Percentiles rank a stretch among this genome's conserved stretches.
These are phyloP conservation scores for Pseudorasbora parva DNA, from an alignment of 2,113 vertebrate genomes.

Conservation along the genomic window DNA sequence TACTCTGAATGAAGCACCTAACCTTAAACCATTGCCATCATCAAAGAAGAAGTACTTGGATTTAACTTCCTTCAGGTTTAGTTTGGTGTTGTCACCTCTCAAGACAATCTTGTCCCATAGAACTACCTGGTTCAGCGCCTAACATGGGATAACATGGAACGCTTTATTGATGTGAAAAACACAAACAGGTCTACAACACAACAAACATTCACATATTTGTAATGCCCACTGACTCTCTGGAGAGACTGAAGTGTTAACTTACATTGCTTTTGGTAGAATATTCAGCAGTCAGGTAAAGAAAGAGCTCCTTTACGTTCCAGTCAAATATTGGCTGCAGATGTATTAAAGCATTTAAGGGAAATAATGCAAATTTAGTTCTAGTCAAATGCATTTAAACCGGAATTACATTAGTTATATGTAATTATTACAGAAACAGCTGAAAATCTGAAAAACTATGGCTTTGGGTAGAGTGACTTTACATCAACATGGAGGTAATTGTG, in stretches of 20 bases:
- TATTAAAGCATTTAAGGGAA: conserved; percentile 80
- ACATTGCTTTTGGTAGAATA: conserved; percentile 95
- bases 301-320: conserved; percentile 98
- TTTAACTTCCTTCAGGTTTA: conserved; percentile 90
- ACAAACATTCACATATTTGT: not conserved
- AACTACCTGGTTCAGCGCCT: conserved; percentile 97
- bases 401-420: too few relatives aligned
- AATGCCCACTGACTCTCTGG: not conserved
- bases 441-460: not conserved
- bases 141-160: conserved; percentile 54
- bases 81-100: conserved; percentile 89
- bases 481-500: not conserved
- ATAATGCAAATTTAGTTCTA: conserved; percentile 37
- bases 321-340: conserved; percentile 97
- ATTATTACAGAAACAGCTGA: not conserved
- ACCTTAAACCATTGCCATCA: conserved; percentile 97
- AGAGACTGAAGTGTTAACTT: conserved; percentile 68
- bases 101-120: conserved; percentile 97
- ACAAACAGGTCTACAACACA: not conserved
- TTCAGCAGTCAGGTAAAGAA: conserved; percentile 96
- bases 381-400: too few relatives aligned
- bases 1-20: not conserved
- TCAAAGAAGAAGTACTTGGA: conserved; percentile 99
- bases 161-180: conserved; percentile 45
- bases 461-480: not conserved